Evolutionary conservation across 1,140 invertebrate species (phyloP), one percentile per base, ranked within the genome.

Genomic region (Episyrphus balteatus): DNA sequence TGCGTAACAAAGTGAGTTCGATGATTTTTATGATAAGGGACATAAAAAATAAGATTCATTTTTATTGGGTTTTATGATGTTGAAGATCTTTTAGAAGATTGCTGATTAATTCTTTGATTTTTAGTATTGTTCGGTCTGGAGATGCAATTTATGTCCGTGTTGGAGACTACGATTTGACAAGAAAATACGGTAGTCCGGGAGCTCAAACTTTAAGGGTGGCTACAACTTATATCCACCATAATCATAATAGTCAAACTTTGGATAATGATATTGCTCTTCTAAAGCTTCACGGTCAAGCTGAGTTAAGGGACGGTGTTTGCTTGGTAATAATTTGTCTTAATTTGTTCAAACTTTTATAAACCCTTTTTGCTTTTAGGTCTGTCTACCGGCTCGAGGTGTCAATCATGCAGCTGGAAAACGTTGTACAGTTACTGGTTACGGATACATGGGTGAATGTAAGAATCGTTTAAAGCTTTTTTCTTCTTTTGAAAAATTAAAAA

Each of bases 231-330:
- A 94, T 95, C 40, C 92, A 97, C 66, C 91, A 94, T 56, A 93
- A 95, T 69, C 93, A 96, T 71, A 94, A 97, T 66, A 91, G 87
- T 51, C 89, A 94, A 68, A 96, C 92, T 1, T 72, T 97, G 50
- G 92, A 96, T 62, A 95, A 96, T 60, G 93, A 96, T 61, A 94
- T 98, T 52, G 94, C 93, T 0, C 65, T 98, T 10, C 72, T 98
- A 8, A 95, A 94, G 65, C 77, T 98, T 7, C 82, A 91, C 53
- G 86, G 86, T 0, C 89, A 94, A 63, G 90, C 88, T 0, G 86
- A 92, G 65, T 75, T 96, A 3, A 86, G 82, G 51, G 84, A 86
- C 65, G 87, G 83, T 30, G 84, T 90, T 12, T 83, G 83, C 53
- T 78, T 58, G 38, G 66, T 68, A 14, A 26, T 10, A 39, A 14